Evolutionary conservation across 2,113 vertebrate genomes (phyloP).

Genomic region (Atlantisia rogersi): DNA sequence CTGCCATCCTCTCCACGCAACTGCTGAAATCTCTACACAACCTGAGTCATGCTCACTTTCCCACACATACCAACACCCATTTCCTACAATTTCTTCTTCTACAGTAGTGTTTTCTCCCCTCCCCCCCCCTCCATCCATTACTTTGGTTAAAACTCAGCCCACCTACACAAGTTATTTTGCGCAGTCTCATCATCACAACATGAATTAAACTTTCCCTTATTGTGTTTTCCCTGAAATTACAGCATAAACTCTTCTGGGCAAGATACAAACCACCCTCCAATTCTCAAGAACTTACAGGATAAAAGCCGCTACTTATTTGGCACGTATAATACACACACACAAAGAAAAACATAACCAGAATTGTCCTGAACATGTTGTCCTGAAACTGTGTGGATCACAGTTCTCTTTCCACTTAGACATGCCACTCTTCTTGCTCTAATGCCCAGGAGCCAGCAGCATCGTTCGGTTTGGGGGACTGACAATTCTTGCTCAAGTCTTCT

Average conservation of each 20-base stretch:
- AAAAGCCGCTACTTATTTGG: background rate
- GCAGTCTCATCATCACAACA: background rate
- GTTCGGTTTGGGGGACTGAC: background rate
- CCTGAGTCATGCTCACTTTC: background rate
- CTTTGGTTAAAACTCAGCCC: background rate
- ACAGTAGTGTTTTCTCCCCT: background rate
- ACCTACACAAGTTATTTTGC: background rate
- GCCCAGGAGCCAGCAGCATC: fast-evolving
- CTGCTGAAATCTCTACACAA: fast-evolving
- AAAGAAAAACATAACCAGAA: background rate
- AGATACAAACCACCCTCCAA: background rate
- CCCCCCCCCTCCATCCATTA: too few relatives aligned
- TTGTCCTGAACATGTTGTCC: background rate
- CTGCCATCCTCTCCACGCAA: background rate
- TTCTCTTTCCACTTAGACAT: background rate
- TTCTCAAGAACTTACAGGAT: background rate
- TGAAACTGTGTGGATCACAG: background rate
- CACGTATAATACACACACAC: background rate
- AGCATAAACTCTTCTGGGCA: background rate
- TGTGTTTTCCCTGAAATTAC: background rate
- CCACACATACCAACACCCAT: background rate
- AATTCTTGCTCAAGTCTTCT: background rate
- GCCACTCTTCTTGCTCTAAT: background rate
- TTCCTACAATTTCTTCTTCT: background rate
- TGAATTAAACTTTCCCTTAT: background rate